Evolutionary conservation across 2,113 vertebrate species (phyloP), one percentile per base, ranked within the genome.

Genomic region (Cyanoderma ruficeps): DNA sequence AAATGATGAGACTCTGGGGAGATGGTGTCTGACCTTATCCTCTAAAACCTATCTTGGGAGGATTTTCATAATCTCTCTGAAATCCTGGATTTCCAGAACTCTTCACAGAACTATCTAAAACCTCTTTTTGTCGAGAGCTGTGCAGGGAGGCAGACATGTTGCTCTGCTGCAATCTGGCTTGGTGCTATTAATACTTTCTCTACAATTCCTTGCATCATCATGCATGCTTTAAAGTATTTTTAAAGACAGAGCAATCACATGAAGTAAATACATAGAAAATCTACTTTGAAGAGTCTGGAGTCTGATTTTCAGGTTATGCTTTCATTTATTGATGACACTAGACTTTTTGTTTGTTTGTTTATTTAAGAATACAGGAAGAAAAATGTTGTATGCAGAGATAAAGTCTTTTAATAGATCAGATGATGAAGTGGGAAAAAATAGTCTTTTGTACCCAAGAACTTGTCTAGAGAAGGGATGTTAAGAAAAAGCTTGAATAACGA

Each of bases 31-130:
- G 79, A 35, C 49, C 74, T 95, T 92, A 96, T 92, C 87, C 60
- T 19, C 46, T 94, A 85, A 93, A 91, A 95, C 90, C 89, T 92
- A 0, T 90, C 74, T 85, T 89, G 71, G 81, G 83, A 91, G 94
- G 91, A 96, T 96, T 97, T 95, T 67, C 2, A 1, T 96, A 97
- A 96, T 87, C 95, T 91, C 46, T 87, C 53, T 92, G 72, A 94
- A 95, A 96, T 93, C 91, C 87, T 88, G 87, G 87, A 47, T 96
- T 96, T 95, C 87, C 85, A 90, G 82, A 96, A 88, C 44, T 41
- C 78, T 75, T 93, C 72, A 50, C 4, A 71, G 75, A 88, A 41
- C 56, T 46, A 39, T 16, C 37, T 47, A 64, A 83, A 92, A 41
- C 25, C 75, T 85, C 59, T 83, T 50, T 65, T 70, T 75, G 44